Percentiles rank a stretch among this genome's conserved stretches.
These are phyloP conservation scores for Crossaster papposus DNA, from an alignment of 53 echinoderm and acorn worm genomes.

Conservation along the genomic window DNA sequence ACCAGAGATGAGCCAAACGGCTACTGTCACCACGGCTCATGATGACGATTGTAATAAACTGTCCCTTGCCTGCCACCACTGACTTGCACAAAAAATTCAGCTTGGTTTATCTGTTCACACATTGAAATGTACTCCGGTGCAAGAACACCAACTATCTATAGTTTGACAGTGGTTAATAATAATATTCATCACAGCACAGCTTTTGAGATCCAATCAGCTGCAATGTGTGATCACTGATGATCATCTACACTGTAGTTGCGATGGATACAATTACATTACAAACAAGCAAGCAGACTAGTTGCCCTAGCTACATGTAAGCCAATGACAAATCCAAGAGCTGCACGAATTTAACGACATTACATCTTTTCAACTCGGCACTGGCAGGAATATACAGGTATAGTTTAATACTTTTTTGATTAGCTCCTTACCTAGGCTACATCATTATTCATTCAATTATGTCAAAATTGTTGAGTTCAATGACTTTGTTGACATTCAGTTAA, in stretches of 20 bases:
- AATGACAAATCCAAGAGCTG: too few species aligned
- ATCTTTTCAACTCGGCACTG: too few species aligned
- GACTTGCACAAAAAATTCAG: neutral
- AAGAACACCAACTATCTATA: constrained; percentile 12
- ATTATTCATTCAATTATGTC: too few species aligned
- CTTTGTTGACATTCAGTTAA: neutral
- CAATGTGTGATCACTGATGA: neutral
- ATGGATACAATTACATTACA: neutral
- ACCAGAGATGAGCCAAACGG: neutral
- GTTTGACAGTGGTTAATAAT: neutral
- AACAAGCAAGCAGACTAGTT: too few species aligned
- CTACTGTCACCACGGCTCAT: constrained; percentile 30
- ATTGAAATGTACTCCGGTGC: constrained; percentile 8
- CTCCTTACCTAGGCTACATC: too few species aligned
- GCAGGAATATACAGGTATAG: too few species aligned
- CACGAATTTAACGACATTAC: too few species aligned
- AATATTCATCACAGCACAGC: neutral
- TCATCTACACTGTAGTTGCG: neutral
- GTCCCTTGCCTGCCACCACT: constrained; percentile 2
- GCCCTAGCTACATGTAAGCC: too few species aligned
- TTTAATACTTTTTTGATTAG: too few species aligned
- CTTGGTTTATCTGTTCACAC: neutral
- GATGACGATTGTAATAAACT: neutral
- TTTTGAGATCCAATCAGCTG: neutral
- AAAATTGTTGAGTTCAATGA: neutral